A percentile compares a stretch with the other conserved stretches of the same genome.
Conservation (phyloP, 2,888 invertebrate genomes). For the Halictus quadricinctus region DNA sequence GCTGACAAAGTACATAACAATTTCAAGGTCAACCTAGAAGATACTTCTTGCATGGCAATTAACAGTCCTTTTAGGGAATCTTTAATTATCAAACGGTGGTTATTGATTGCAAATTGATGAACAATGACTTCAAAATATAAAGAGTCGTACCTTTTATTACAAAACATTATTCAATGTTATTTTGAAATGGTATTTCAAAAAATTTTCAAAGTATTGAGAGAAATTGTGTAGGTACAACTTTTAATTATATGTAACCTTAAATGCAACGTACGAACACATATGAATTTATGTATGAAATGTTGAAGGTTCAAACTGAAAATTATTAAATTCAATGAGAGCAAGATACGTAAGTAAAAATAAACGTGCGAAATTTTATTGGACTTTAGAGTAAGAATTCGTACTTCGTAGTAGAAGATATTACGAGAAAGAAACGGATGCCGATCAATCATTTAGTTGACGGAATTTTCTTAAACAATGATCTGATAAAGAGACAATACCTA, state of each 20-base stretch:
- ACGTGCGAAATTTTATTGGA: background rate
- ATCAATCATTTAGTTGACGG: conserved; percentile 21
- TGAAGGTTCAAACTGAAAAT: background rate
- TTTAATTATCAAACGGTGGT: conserved; percentile 7
- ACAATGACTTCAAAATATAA: background rate
- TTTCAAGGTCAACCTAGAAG: conserved; percentile 60
- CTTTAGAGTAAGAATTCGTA: conserved; percentile 17
- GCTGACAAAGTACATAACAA: conserved; percentile 53
- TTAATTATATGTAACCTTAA: conserved; percentile 47
- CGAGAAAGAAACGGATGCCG: conserved; percentile 9
- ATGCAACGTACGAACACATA: background rate
- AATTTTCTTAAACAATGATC: background rate
- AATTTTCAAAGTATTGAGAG: background rate
- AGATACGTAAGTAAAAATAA: conserved; percentile 14
- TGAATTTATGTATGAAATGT: conserved; percentile 11
- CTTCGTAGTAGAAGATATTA: conserved; percentile 14
- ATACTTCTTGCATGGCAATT: conserved; percentile 54
- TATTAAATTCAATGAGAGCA: background rate
- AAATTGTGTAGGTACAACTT: background rate
- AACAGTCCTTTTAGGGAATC: conserved; percentile 40
- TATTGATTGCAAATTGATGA: background rate
- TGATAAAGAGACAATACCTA: background rate
- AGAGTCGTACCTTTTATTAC: background rate
- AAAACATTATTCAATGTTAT: conserved; percentile 32
- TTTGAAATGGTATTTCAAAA: background rate